Conservation (phyloP, 2,888 invertebrate species). For the Cataglyphis cursor region DNA sequence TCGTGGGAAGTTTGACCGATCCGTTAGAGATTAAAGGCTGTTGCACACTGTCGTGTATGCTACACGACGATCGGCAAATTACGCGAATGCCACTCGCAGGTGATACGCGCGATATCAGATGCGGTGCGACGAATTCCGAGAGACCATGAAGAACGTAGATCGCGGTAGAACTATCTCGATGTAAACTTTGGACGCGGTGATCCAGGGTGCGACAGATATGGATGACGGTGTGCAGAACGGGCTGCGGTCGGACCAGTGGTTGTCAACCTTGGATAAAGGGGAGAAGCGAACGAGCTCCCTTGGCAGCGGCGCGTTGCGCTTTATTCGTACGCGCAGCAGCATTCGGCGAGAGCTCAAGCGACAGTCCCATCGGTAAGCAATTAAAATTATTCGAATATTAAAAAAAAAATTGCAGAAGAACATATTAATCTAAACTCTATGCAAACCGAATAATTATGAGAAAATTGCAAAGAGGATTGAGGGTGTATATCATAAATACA, state of each 20-base stretch:
- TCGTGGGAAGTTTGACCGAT: constrained; percentile 73
- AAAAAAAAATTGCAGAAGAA: background rate
- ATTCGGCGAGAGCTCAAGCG: constrained; percentile 82
- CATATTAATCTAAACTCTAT: background rate
- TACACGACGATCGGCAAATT: constrained; percentile 44
- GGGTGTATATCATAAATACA: background rate
- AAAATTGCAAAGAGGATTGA: background rate
- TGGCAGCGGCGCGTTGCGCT: constrained; percentile 83
- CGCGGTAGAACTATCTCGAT: constrained; percentile 53
- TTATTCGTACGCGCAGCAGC: constrained; percentile 84
- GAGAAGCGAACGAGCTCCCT: constrained; percentile 79
- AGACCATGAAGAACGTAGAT: constrained; percentile 42
- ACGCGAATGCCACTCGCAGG: constrained; percentile 52
- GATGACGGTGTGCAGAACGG: constrained; percentile 80
- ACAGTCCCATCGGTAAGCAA: constrained; percentile 83
- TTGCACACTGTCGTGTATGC: constrained; percentile 65
- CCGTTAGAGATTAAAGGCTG: constrained; percentile 82
- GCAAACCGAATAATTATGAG: background rate
- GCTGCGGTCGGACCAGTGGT: constrained; percentile 81
- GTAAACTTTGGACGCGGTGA: constrained; percentile 53
- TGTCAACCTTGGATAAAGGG: constrained; percentile 77
- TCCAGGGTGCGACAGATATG: constrained; percentile 75
- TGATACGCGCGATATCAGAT: constrained; percentile 51
- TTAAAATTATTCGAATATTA: constrained; percentile 53
- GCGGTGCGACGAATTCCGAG: constrained; percentile 52